Evolutionary conservation across 2,888 invertebrate genomes (phyloP).

Genomic region (Lepeophtheirus nordmannii): DNA sequence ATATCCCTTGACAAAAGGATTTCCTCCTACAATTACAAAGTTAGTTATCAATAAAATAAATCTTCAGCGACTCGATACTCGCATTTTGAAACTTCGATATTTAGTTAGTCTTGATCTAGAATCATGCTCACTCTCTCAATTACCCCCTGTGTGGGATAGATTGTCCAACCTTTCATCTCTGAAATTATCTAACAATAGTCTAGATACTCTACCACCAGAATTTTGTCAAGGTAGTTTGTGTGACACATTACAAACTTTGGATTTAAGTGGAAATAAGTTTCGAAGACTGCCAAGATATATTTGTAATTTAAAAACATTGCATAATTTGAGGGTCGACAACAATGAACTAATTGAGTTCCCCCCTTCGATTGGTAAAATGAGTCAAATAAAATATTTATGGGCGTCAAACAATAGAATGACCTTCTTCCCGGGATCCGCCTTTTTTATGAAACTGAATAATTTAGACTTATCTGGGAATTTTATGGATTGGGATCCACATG

Average conservation of each 20-base stretch:
- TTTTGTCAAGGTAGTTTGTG: not conserved
- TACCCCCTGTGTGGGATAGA: not conserved
- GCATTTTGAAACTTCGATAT: slow-evolving; percentile 5
- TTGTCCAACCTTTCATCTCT: not conserved
- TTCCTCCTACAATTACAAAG: not conserved
- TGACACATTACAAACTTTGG: not conserved
- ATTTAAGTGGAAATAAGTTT: not conserved
- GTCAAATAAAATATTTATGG: not conserved
- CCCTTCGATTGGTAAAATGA: not conserved
- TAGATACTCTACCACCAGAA: not conserved
- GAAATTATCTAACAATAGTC: not conserved
- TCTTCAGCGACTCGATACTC: slow-evolving; percentile 11
- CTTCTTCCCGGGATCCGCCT: not conserved
- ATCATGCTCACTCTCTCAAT: not conserved
- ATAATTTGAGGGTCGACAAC: not conserved
- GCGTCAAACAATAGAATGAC: slow-evolving; percentile 1
- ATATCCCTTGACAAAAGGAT: slow-evolving; percentile 12
- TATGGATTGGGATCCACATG: not conserved
- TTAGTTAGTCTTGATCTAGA: not conserved
- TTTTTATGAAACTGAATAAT: slow-evolving; percentile 3
- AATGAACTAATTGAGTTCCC: slow-evolving; percentile 10
- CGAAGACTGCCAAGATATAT: not conserved
- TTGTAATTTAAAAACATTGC: not conserved
- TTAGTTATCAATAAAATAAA: slow-evolving; percentile 7
- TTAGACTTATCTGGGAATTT: not conserved